Evolutionary conservation across 2,113 vertebrate genomes (phyloP).

Genomic region (Loxodonta africana): DNA sequence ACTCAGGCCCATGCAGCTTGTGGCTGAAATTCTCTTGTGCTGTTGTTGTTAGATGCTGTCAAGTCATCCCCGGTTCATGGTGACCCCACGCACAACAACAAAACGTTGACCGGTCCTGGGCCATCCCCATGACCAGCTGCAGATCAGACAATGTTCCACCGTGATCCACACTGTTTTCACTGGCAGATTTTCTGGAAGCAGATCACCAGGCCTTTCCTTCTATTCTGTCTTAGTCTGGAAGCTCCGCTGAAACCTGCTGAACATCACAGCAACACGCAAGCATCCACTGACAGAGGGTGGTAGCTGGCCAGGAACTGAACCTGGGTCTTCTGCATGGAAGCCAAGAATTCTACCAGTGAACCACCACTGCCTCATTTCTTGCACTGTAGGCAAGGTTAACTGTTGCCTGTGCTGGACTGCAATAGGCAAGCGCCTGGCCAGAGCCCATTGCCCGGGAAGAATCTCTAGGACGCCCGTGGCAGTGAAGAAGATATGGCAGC

Average conservation of each 20-base stretch:
- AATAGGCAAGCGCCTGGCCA: background rate
- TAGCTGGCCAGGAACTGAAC: background rate
- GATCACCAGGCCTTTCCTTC: background rate
- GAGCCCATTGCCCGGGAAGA: background rate
- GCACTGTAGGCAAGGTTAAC: background rate
- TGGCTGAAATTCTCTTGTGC: background rate
- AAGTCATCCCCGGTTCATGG: no score
- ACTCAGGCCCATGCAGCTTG: background rate
- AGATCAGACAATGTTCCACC: background rate
- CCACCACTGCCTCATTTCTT: background rate
- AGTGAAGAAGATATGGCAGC: background rate
- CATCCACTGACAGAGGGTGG: background rate
- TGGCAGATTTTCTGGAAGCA: background rate
- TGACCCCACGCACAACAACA: background rate
- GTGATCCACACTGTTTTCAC: background rate
- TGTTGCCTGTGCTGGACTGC: background rate
- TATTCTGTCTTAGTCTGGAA: no score
- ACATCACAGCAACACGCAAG: background rate
- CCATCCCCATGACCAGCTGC: background rate
- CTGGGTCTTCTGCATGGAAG: background rate
- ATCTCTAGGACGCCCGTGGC: background rate
- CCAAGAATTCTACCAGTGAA: background rate
- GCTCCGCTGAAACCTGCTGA: no score
- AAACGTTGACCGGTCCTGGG: background rate
- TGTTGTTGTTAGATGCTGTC: no score